A percentile compares a stretch with the other conserved stretches of the same genome.
These are phyloP conservation scores for Alces alces DNA, from an alignment of 2,113 vertebrate species.

Conservation along the genomic window DNA sequence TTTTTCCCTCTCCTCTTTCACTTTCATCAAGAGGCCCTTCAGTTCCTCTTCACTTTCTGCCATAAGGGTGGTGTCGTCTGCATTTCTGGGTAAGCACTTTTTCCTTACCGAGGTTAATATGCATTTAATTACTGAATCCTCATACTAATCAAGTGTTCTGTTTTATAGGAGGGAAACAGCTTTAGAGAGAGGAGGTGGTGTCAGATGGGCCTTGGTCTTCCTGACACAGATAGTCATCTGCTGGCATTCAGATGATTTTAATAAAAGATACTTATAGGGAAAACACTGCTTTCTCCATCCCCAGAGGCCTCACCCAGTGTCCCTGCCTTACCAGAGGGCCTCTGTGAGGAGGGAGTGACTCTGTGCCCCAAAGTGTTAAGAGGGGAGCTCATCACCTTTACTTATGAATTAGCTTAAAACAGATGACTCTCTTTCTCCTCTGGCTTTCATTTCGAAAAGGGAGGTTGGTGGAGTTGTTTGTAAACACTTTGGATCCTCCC, in stretches of 20 bases:
- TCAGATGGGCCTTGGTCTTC: neutral
- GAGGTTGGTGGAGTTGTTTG: neutral
- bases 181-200: neutral
- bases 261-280: neutral
- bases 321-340: fast-evolving
- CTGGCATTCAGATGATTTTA: neutral
- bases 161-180: neutral
- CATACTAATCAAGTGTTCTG: neutral
- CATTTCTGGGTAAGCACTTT: neutral
- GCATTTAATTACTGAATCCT: neutral
- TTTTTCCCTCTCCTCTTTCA: neutral
- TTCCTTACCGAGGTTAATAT: neutral
- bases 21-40: neutral
- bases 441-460: neutral
- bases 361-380: neutral
- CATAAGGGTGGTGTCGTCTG: neutral
- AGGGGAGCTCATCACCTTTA: neutral
- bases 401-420: neutral
- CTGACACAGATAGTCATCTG: neutral
- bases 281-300: neutral
- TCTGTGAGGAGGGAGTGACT: neutral
- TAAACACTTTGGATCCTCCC: neutral
- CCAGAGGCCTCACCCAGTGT: neutral
- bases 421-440: neutral
- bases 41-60: neutral